Conservation (phyloP, 2,797 vertebrate species). For the Thamnophis elegans region DNA sequence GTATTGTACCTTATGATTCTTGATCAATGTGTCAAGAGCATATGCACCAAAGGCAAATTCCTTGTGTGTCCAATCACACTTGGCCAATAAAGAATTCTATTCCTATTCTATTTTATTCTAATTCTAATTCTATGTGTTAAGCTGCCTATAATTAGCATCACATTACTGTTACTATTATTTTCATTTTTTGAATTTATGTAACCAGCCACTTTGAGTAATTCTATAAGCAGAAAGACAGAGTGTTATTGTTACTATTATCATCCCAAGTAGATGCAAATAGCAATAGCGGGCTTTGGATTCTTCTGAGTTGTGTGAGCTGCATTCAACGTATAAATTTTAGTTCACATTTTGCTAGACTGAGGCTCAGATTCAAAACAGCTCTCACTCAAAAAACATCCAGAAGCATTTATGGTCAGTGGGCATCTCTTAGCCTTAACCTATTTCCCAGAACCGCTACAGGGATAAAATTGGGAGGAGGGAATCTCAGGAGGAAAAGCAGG, state of each 20-base stretch:
- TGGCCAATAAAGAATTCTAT: no score
- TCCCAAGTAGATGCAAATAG: neutral
- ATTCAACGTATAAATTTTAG: neutral
- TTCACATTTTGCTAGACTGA: neutral
- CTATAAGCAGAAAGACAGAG: neutral
- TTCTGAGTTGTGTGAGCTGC: neutral
- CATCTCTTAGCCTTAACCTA: neutral
- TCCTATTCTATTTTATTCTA: no score
- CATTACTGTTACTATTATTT: neutral
- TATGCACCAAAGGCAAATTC: no score
- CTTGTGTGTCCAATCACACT: no score
- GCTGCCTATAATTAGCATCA: neutral
- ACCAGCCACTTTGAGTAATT: neutral
- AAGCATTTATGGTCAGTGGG: neutral
- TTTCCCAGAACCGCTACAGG: neutral
- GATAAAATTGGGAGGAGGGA: neutral
- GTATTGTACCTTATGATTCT: no score
- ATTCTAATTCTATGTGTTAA: neutral
- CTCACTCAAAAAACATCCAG: neutral
- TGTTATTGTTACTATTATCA: neutral
- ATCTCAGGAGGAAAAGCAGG: neutral
- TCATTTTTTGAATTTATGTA: neutral
- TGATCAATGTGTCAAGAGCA: no score
- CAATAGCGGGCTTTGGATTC: neutral
- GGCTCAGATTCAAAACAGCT: neutral